A percentile compares a stretch with the other conserved stretches of the same genome.
phyloP scores from a whole-genome alignment of 2,888 invertebrate species.

The Lasius fuliginosus region DNA sequence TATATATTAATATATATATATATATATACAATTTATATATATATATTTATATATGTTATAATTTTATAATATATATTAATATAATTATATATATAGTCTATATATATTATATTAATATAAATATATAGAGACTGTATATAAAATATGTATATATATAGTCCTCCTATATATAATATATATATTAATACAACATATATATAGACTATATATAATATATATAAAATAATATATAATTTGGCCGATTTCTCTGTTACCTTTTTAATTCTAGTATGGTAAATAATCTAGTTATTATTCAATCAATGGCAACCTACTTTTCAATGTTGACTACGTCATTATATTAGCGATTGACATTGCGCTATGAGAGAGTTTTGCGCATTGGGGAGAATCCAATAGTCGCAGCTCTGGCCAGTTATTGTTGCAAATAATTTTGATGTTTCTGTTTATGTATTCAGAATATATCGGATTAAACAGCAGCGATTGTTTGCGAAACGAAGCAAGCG shows the following conservation, averaged over 20 bases:
- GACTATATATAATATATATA: too few relatives aligned
- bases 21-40: too few relatives aligned
- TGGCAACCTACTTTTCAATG: conserved; percentile 26
- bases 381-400: conserved; percentile 28
- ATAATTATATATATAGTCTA: too few relatives aligned
- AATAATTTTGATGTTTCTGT: conserved; percentile 60
- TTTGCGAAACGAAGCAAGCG: conserved; percentile 43
- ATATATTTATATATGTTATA: too few relatives aligned
- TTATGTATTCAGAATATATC: conserved; percentile 58
- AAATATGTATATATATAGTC: too few relatives aligned
- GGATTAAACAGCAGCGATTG: conserved; percentile 63
- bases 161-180: too few relatives aligned
- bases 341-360: conserved; percentile 49
- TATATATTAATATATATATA: too few relatives aligned
- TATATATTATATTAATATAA: too few relatives aligned
- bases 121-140: too few relatives aligned
- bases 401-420: conserved; percentile 27
- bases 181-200: too few relatives aligned
- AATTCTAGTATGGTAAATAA: conserved; percentile 40
- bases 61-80: too few relatives aligned
- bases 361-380: conserved; percentile 7
- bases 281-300: conserved; percentile 32
- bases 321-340: conserved; percentile 55
- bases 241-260: background rate
- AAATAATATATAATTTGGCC: too few relatives aligned